phyloP scores from a whole-genome alignment of 2,113 vertebrate genomes.

The Osmerus eperlanus region DNA sequence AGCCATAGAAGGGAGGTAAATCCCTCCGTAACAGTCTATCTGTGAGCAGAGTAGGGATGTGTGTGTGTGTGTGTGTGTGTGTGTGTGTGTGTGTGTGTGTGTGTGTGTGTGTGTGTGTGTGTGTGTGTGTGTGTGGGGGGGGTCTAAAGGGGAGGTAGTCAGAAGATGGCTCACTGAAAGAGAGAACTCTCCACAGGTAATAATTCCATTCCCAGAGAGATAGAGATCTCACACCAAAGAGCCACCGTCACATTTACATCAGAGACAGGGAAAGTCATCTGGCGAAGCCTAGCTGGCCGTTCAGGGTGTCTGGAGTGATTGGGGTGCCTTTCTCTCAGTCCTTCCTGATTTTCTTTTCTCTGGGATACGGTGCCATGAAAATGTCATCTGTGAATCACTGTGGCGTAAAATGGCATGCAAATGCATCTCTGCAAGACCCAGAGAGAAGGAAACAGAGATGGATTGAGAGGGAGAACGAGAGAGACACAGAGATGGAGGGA shows the following conservation, averaged over 20 bases:
- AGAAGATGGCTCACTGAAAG: not conserved
- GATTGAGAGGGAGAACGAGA: too few species aligned
- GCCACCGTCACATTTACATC: not conserved
- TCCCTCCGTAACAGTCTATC: not conserved
- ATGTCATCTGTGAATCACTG: not conserved
- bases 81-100: not conserved
- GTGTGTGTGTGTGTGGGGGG: not conserved
- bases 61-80: conserved; percentile 4
- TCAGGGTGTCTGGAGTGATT: too few species aligned
- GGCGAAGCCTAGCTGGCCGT: not conserved
- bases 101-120: conserved; percentile 6
- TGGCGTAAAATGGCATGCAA: not conserved
- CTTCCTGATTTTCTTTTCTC: not conserved
- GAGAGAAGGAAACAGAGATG: too few species aligned
- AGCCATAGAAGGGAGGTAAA: not conserved
- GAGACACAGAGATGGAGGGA: not conserved
- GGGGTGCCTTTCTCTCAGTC: too few species aligned
- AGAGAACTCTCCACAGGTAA: not conserved
- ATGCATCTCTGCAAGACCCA: not conserved
- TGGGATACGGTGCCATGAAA: not conserved
- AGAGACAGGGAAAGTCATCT: not conserved
- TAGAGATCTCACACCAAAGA: not conserved
- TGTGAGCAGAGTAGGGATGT: not conserved
- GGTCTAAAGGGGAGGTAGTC: not conserved
- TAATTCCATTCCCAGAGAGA: not conserved